Evolutionary conservation across 2,888 invertebrate genomes (phyloP), one percentile per base, ranked within the genome.

Genomic region (Alsophila aescularia): DNA sequence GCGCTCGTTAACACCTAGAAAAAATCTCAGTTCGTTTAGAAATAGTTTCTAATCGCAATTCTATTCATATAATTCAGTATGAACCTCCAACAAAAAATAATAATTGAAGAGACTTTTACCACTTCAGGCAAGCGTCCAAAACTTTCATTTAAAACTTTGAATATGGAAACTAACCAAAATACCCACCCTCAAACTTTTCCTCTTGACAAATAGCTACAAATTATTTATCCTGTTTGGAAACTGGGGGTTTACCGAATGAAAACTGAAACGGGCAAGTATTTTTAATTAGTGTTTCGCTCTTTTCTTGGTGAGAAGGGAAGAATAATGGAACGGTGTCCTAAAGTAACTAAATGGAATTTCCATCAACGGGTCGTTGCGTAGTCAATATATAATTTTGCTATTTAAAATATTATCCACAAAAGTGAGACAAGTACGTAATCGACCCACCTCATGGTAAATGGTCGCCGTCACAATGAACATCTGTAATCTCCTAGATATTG

Each of bases 181-280:
- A 50, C 37, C 16, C 27, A 44, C 31, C 43, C 40, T 42, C 24
- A 52, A 53, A 56, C 48, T 60, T 64, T 52, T 37, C 39, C 48
- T 31, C 58, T 51, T 65, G 59, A 65, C 62, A 65, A 65, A 62
- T 62, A 45, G 52, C 52, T 48, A 34, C 60, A 57, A 62, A 59
- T 62, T 58, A 62, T 64, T 62, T 58, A 64, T 59, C 60, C 56
- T 40, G 48, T 62, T 42, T 27, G 37, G 24, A 49, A 59, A 62
- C 51, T 43, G 55, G 39, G 15, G 53, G 51, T 52, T 57, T 48
- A 18, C 44, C 41, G 41, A 50, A 34, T 45, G 53, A 53, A 49
- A 52, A 61, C 54, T 56, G 50, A 58, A 37, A 36, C 52, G 36
- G 56, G 49, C 42, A 60, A 62, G 60, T 57, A 62, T 62, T 62